A percentile compares a stretch with the other conserved stretches of the same genome.
Conservation (phyloP, 2,888 invertebrate species). For the Lasioglossum leucozonium region DNA sequence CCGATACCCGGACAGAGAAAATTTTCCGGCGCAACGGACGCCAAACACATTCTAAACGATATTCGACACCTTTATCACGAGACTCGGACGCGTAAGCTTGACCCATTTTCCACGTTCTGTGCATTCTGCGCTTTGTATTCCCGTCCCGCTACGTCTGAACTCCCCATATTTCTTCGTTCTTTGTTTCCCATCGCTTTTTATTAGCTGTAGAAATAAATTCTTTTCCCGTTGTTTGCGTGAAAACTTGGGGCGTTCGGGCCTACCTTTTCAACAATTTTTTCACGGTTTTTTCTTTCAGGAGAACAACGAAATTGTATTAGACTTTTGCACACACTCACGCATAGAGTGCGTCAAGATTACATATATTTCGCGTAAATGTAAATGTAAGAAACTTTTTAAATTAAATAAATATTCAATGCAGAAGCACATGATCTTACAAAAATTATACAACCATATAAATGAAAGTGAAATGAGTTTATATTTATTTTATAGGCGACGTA, state of each 20-base stretch:
- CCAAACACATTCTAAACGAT: conserved; percentile 58
- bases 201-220: not conserved
- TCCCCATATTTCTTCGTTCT: not conserved
- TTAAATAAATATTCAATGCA: too few species aligned
- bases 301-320: too few species aligned
- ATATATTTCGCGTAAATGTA: too few species aligned
- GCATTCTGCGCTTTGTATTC: conserved; percentile 30
- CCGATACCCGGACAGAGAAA: conserved; percentile 59
- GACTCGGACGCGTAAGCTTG: conserved; percentile 40
- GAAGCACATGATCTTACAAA: too few species aligned
- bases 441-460: too few species aligned
- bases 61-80: conserved; percentile 55
- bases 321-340: too few species aligned
- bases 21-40: conserved; percentile 62
- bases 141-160: not conserved
- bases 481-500: too few species aligned
- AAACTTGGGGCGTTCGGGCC: not conserved
- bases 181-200: not conserved
- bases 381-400: too few species aligned
- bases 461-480: too few species aligned
- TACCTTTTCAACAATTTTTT: too few species aligned
- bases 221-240: not conserved
- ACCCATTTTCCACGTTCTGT: conserved; percentile 58
- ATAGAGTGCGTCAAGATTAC: too few species aligned
- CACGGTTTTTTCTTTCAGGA: too few species aligned